Base-by-base conservation (phyloP, 2,797 vertebrate genomes). In the Arnoldichthys spilopterus region DNA sequence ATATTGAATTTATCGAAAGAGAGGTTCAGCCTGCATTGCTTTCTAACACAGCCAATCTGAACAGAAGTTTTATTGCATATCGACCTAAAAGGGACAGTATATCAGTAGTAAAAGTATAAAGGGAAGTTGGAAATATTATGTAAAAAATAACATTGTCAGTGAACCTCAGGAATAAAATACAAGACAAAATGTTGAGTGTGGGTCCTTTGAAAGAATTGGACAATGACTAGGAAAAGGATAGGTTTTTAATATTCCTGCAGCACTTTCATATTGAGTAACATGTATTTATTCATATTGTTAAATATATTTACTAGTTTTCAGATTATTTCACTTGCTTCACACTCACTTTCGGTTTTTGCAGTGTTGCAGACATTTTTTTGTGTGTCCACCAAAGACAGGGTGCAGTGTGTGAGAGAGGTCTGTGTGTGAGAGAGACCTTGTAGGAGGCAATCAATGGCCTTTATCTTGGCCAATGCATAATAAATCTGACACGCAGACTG, bases 401-500 rank as follows among this genome's bases (percentile, higher is more conserved):
- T 88, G 87, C 89, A 87, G 86, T 89, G 79, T 68, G 83, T 89
- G 85, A 91, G 86, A 83, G 70, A 49, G 12, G 74, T 71, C 47
- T 53, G 83, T 86, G 85, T 89, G 88, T 91, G 87, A 86, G 85
- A 84, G 84, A 92, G 92, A 93, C 93, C 91, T 94, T 94, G 91
- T 87, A 86, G 88, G 87, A 92, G 84, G 89, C 88, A 91, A 93
- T 93, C 91, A 92, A 92, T 93, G 92, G 90, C 88, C 91, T 93
- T 92, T 93, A 94, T 94, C 93, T 92, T 82, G 82, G 81, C 85
- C 88, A 88, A 86, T 90, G 88, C 91, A 91, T 93, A 91, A 92
- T 92, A 94, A 92, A 94, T 93, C 87, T 91, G 85, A 89, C 86
- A 79, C 87, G 87, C 88, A 85, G 89, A 85, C 88, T 87, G 88